Conservation (phyloP, 2,888 invertebrate genomes). For the Serrognathus titanus region DNA sequence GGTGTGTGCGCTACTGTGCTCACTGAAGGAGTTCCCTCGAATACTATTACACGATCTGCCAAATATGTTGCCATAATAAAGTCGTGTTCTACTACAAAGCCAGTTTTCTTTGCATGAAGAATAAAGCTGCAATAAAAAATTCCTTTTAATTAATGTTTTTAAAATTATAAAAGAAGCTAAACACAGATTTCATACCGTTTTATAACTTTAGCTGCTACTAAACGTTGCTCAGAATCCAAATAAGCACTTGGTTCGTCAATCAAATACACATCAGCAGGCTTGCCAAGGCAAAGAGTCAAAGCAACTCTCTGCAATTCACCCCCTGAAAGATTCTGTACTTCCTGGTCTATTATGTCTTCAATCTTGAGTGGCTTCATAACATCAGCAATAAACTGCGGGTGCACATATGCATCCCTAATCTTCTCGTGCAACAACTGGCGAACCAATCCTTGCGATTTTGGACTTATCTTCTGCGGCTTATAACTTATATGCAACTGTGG, state of each 20-base stretch:
- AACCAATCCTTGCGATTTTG: constrained; percentile 92
- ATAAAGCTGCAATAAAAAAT: constrained; percentile 67
- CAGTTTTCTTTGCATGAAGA: constrained; percentile 98
- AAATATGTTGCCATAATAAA: constrained; percentile 99
- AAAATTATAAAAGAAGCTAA: too few relatives aligned
- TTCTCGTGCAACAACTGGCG: constrained; percentile 91
- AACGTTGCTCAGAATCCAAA: constrained; percentile 98
- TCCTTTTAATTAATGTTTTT: too few relatives aligned
- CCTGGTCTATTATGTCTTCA: constrained; percentile 96
- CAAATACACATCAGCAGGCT: constrained; percentile 97
- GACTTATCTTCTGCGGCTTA: constrained; percentile 99
- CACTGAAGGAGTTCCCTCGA: constrained; percentile 92
- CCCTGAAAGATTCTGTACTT: constrained; percentile 97
- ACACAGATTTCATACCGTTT: too few relatives aligned
- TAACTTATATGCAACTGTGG: constrained; percentile 97
- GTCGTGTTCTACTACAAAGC: constrained; percentile 99
- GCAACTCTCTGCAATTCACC: constrained; percentile 99
- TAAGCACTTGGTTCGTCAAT: constrained; percentile 99
- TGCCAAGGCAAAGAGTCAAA: constrained; percentile 91
- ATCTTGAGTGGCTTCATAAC: constrained; percentile 98
- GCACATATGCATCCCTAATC: constrained; percentile 95
- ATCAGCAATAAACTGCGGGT: constrained; percentile 97
- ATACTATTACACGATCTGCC: constrained; percentile 97
- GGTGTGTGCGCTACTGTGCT: constrained; percentile 88
- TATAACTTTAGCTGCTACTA: constrained; percentile 98